Base-by-base conservation (phyloP, 53 echinoderm and acorn worm species). In the Actinopyga echinites region DNA sequence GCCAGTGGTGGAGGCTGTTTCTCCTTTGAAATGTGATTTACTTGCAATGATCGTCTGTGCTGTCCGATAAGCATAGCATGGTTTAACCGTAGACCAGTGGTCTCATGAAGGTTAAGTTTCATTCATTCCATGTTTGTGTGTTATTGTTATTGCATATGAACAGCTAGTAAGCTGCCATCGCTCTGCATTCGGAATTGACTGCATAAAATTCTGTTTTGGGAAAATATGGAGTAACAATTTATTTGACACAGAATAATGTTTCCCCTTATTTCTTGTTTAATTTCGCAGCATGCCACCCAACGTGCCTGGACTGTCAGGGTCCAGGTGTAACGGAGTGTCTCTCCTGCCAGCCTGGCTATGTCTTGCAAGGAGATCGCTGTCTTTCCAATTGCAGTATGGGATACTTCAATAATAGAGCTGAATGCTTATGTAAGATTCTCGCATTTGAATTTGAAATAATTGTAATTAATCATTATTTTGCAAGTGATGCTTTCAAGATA, bases 371-470 rank as follows among this genome's bases (percentile, higher is more conserved):
- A 38, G 91, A 89, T 12, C 90, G 84, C 64, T 99, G 99, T 62
- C 83, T 94, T 5, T 66, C 86, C 34, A 93, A 99, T 69, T 99
- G 99, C 89, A 81, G 92, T 81, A 42, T 88, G 62, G 99, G 99
- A 15, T 89, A 84, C 69, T 99, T 74, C 66, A 89, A 90, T 53
- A 53, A 80, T 10, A 58, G 59, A 56, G 89, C 87, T 29, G 86
- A 81, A n/a, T 99, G 99, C 56, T 64, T 69, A 64, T 43, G 99
- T 99, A 86, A 90, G 96, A 57, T 3, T 49, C 17, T 17, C 17
- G 17, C 2, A 49, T 15, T 0, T 13, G n/a, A n/a, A n/a, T 49
- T 49, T 49, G 49, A 49, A 49, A 6, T 15, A 49, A 49, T 15
- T 10, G 1, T 49, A 49, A 49, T 13, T 49, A 1, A 17, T 17